Conservation (phyloP, 2,113 vertebrate species). For the Nansenia antarctica region DNA sequence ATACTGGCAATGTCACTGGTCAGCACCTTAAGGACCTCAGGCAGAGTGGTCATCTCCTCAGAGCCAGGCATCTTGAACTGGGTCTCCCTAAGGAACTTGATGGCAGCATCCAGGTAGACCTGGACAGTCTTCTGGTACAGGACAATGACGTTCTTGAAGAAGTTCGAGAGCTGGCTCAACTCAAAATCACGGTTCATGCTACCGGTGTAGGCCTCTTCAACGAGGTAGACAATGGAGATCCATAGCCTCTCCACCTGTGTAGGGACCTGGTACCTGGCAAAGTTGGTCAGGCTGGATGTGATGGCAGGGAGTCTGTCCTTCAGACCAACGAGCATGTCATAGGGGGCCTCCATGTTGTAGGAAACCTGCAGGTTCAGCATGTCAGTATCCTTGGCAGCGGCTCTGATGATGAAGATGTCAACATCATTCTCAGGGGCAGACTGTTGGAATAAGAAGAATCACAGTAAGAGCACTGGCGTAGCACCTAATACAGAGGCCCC, state of each 20-base stretch:
- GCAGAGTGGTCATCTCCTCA: constrained; percentile 67
- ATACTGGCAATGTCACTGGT: constrained; percentile 47
- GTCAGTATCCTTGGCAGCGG: constrained; percentile 59
- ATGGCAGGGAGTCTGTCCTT: constrained; percentile 75
- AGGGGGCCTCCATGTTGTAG: constrained; percentile 78
- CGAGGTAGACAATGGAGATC: constrained; percentile 51
- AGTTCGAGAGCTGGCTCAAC: constrained; percentile 67
- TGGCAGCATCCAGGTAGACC: constrained; percentile 69
- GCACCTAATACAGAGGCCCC: too few species aligned
- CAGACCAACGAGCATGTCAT: constrained; percentile 71
- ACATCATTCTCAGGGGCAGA: constrained; percentile 77
- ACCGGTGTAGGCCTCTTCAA: constrained; percentile 59
- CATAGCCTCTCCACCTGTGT: constrained; percentile 59
- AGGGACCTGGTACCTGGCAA: constrained; percentile 70
- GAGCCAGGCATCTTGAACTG: constrained; percentile 79
- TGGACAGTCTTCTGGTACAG: constrained; percentile 70
- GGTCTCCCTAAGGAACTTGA: constrained; percentile 77
- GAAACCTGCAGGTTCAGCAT: constrained; percentile 71
- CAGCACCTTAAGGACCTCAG: constrained; percentile 72
- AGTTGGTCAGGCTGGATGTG: constrained; percentile 58
- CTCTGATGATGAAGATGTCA: constrained; percentile 75
- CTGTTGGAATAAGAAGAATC: constrained; percentile 65
- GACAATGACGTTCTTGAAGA: constrained; percentile 66
- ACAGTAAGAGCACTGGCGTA: too few species aligned
- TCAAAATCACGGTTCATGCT: constrained; percentile 59